These are phyloP conservation scores for Mayetiola destructor DNA, from an alignment of 2,888 invertebrate species.

Conservation along the genomic window DNA sequence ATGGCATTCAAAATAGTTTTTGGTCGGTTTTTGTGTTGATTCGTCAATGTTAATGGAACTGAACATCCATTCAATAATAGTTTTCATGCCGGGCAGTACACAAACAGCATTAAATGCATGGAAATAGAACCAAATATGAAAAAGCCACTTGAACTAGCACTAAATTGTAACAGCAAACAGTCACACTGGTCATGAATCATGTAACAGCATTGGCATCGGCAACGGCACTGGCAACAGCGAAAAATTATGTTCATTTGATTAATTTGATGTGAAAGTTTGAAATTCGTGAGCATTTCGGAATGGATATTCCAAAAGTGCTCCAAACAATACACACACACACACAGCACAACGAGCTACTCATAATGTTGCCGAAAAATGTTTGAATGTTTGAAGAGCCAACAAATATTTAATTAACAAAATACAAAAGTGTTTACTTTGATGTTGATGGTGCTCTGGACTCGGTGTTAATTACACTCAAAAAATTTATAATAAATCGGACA, in stretches of 20 bases:
- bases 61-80: slow-evolving; percentile 10
- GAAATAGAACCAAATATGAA: too few relatives aligned
- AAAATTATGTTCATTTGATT: slow-evolving; percentile 4
- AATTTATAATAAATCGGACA: background rate
- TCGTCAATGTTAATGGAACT: slow-evolving; percentile 4
- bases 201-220: too few relatives aligned
- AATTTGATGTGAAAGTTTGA: slow-evolving; percentile 9
- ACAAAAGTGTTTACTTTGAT: slow-evolving; percentile 4
- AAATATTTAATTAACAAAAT: slow-evolving; percentile 4
- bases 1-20: too few relatives aligned
- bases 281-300: slow-evolving; percentile 3
- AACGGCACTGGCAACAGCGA: too few relatives aligned
- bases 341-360: too few relatives aligned
- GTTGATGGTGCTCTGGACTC: background rate
- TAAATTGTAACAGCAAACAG: slow-evolving; percentile 4
- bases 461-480: slow-evolving; percentile 5
- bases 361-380: too few relatives aligned
- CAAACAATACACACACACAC: too few relatives aligned
- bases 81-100: slow-evolving; percentile 3
- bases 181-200: too few relatives aligned
- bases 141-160: too few relatives aligned
- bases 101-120: background rate
- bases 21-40: too few relatives aligned
- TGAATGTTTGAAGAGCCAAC: too few relatives aligned
- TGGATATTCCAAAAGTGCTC: too few relatives aligned